A percentile compares a stretch with the other conserved stretches of the same genome.
Conservation (phyloP, 2,113 vertebrate species). For the Gulo gulo region DNA sequence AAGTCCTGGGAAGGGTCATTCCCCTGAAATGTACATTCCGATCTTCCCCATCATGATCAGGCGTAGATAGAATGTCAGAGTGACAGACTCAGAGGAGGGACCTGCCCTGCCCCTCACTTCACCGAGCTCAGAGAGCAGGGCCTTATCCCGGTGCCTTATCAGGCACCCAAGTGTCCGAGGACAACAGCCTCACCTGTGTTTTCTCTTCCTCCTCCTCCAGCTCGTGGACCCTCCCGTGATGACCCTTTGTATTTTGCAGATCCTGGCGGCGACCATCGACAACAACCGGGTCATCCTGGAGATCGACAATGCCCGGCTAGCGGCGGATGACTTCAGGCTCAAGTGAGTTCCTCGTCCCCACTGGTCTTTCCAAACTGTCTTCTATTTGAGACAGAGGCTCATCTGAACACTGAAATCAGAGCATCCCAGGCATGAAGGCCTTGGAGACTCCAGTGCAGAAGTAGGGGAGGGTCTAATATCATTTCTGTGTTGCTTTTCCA, state of each 20-base stretch:
- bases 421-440: not conserved
- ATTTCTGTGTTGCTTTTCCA: not conserved
- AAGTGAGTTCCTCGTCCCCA: slow-evolving; percentile 82
- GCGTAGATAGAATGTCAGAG: not conserved
- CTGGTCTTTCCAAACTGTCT: not conserved
- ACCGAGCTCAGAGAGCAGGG: not conserved
- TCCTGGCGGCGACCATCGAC: slow-evolving; percentile 78
- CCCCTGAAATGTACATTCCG: not conserved
- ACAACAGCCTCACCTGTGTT: fast-evolving
- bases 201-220: not conserved
- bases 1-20: not conserved
- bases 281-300: slow-evolving; percentile 84
- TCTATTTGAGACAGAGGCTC: not conserved
- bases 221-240: not conserved
- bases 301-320: slow-evolving; percentile 86
- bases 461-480: too few species aligned
- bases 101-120: fast-evolving
- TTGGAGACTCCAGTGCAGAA: not conserved
- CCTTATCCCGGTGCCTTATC: not conserved
- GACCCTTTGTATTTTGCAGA: slow-evolving; percentile 74
- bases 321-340: slow-evolving; percentile 88
- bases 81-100: not conserved
- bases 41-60: not conserved
- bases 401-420: not conserved
- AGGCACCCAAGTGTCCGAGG: too few species aligned